Evolutionary conservation across 2,113 vertebrate genomes (phyloP), one percentile per base, ranked within the genome.

Genomic region (Penelope pileata): DNA sequence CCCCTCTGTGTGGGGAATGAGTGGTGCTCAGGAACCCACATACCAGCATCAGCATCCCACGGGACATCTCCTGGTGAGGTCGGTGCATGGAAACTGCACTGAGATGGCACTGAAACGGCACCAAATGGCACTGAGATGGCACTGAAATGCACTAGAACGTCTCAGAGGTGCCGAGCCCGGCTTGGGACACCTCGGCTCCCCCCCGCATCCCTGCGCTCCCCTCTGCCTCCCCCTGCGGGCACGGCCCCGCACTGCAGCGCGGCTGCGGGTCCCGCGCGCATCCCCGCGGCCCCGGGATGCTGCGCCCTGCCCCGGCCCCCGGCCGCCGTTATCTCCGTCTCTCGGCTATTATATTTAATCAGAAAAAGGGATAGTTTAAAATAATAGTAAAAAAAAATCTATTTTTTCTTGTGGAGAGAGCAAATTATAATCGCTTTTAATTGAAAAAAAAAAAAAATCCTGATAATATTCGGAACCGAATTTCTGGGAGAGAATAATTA

Each of bases 371-470:
- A 58, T n/a, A n/a, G 32, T n/a, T 56, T 32, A 56, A 56, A n/a
- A n/a, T 32, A 32, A 18, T 16, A 51, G 14, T 27, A 53, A 53
- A 32, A 54, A 54, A 54, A 54, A 54, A 96, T 93, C 94, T 92
- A 84, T 75, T 47, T 87, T 84, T 69, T 95, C 96, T 93, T 96
- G 83, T 76, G 85, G 91, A 29, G n/a, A 88, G 94, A 94, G 48
- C 62, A 83, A 96, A 92, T 96, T 94, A 88, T 85, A 80, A 93
- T 91, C 83, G 34, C 64, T 97, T 97, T 94, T 97, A 96, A 97
- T 97, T 97, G 94, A 95, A 95, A 96, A 95, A 42, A 91, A 73
- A 83, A 81, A 73, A 90, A 83, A 47, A 38, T 86, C 82, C 91
- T 73, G 95, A 94, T 94, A 93, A 87, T 92, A 82, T 96, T 93